Conservation (phyloP, 2,797 vertebrate species). For the Helicolenus hilgendorfi region DNA sequence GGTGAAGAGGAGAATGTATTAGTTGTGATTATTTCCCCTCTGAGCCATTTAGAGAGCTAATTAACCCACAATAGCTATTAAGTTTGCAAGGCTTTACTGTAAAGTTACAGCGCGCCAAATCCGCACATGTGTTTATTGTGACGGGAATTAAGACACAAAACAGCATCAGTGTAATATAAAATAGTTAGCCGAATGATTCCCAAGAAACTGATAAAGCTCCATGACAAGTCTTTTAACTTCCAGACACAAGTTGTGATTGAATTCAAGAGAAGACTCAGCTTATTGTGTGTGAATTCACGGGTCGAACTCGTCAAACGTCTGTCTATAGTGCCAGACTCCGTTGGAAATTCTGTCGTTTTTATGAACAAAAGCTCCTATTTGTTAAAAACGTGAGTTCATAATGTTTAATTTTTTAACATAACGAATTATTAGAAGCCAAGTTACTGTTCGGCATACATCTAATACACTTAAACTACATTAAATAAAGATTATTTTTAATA, state of each 20-base stretch:
- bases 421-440: neutral
- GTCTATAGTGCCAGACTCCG: neutral
- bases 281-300: neutral
- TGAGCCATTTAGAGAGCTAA: neutral
- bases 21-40: neutral
- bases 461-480: neutral
- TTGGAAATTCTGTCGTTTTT: neutral
- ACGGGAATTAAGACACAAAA: neutral
- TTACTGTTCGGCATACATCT: neutral
- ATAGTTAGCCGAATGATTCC: accelerated
- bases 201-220: accelerated
- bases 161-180: accelerated
- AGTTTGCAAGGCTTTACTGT: neutral
- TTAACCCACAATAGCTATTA: neutral
- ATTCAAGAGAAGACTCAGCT: too few relatives aligned
- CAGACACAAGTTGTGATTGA: neutral
- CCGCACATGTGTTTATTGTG: neutral
- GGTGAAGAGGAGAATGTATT: accelerated
- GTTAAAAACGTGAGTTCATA: neutral
- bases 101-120: constrained; percentile 61
- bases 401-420: accelerated
- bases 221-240: accelerated
- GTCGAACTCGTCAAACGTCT: too few relatives aligned
- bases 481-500: too few relatives aligned
- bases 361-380: accelerated